Evolutionary conservation across 2,888 invertebrate species (phyloP).

Genomic region (Acanthopleura granulata): DNA sequence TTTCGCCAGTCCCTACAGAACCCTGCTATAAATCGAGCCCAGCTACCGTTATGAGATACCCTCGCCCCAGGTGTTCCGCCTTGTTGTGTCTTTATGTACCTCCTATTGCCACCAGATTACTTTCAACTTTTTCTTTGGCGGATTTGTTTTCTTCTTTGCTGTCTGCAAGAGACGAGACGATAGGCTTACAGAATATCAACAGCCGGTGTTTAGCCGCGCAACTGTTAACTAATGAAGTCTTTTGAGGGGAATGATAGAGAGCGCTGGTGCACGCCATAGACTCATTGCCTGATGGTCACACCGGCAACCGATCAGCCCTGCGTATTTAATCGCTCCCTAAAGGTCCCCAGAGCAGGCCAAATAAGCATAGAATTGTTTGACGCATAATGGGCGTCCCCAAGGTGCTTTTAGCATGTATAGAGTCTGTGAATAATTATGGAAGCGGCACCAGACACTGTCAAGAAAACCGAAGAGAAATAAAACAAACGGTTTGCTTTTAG

Average conservation of each 20-base stretch:
- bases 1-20: background rate
- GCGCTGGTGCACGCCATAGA: background rate
- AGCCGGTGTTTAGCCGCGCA: no score
- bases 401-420: no score
- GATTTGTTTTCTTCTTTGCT: background rate
- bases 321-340: background rate
- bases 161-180: background rate
- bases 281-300: background rate
- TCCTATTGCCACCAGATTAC: background rate
- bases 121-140: background rate
- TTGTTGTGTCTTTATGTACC: conserved; percentile 11
- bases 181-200: no score
- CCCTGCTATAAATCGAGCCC: no score
- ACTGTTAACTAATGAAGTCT: background rate
- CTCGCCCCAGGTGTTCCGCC: no score
- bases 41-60: no score
- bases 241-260: background rate
- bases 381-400: background rate
- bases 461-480: no score
- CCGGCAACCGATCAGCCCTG: no score
- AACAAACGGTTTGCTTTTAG: no score
- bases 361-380: conserved; percentile 1
- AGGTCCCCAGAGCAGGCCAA: background rate
- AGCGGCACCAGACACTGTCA: no score
- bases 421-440: no score